Evolutionary conservation across 1,140 invertebrate species (phyloP), one percentile per base, ranked within the genome.

Genomic region (Sarcophaga peregrina): DNA sequence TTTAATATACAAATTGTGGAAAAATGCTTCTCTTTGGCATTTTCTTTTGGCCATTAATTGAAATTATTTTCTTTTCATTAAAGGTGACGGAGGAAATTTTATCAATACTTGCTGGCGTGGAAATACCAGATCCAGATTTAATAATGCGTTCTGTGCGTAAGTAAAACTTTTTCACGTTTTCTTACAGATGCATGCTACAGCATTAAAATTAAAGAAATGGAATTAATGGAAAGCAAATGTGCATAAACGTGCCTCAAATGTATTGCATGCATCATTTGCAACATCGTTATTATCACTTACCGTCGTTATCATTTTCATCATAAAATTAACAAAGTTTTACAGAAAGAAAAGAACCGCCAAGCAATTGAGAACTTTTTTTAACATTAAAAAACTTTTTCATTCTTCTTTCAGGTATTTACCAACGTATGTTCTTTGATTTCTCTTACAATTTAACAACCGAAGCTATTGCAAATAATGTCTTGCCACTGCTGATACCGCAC

Each of bases 401-500:
- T 80, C 37, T 83, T 10, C n/a, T 81, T 84, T 8, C 91, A 99
- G 98, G 95, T 91, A 97, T 99, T 90, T 99, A 98, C 92, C 95
- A 96, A 86, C 92, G 96, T 86, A 95, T 99, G 95, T 92, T 99
- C 84, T 94, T 94, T 87, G 97, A 98, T 90, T 97, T 97, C 89
- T 96, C 95, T 87, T 98, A 97, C 90, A 97, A 97, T 13, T 91
- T 99, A 68, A 96, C 95, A 1, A 95, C 98, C 11, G 97, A 96
- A 89, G 92, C 98, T 85, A 96, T 99, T 94, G 97, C 98, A 0
- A 98, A 96, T 0, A 94, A 96, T 87, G 96, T 98, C 50, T 97
- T 99, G 93, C 98, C 98, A 0, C 94, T 95, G 9, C 91, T 99
- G 8, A 94, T 98, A 74, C 98, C 98, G 45, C 97, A 98, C 87